These are phyloP conservation scores for Latrodectus elegans DNA, from an alignment of 2,888 invertebrate genomes.

Conservation along the genomic window DNA sequence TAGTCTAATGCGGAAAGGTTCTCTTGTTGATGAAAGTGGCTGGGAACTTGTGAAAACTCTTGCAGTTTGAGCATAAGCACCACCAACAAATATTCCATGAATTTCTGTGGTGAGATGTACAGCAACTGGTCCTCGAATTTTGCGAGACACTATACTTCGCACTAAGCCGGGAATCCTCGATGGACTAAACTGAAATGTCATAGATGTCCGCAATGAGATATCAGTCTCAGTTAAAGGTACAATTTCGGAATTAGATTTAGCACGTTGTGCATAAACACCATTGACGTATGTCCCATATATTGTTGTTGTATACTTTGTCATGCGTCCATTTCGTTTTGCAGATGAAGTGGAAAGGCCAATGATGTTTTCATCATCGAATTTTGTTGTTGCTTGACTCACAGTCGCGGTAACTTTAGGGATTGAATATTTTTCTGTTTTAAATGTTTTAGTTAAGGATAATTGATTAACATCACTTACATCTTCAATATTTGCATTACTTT, in stretches of 20 bases:
- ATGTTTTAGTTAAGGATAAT: background rate
- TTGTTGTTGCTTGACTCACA: background rate
- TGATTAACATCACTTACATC: background rate
- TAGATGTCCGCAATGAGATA: constrained; percentile 15
- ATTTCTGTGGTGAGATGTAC: constrained; percentile 65
- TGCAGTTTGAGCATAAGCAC: constrained; percentile 65
- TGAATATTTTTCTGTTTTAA: constrained; percentile 10
- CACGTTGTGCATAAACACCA: constrained; percentile 71
- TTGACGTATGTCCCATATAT: constrained; percentile 71
- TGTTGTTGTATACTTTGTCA: constrained; percentile 69
- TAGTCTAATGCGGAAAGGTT: constrained; percentile 31
- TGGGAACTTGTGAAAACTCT: constrained; percentile 60
- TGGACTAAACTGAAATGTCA: constrained; percentile 44
- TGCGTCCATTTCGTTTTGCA: constrained; percentile 41
- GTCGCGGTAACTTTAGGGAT: constrained; percentile 28
- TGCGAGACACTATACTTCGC: constrained; percentile 49
- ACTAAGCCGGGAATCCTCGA: constrained; percentile 56
- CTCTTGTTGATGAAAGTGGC: constrained; percentile 44
- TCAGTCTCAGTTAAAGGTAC: constrained; percentile 65
- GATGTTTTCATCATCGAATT: constrained; percentile 21
- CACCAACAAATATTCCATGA: constrained; percentile 59
- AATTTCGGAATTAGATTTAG: constrained; percentile 68
- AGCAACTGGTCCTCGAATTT: constrained; percentile 53
- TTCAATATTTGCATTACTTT: background rate
- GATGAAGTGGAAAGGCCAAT: constrained; percentile 57